phyloP scores from a whole-genome alignment of 2,888 invertebrate species.

The Eudasyphora cyanicolor region DNA sequence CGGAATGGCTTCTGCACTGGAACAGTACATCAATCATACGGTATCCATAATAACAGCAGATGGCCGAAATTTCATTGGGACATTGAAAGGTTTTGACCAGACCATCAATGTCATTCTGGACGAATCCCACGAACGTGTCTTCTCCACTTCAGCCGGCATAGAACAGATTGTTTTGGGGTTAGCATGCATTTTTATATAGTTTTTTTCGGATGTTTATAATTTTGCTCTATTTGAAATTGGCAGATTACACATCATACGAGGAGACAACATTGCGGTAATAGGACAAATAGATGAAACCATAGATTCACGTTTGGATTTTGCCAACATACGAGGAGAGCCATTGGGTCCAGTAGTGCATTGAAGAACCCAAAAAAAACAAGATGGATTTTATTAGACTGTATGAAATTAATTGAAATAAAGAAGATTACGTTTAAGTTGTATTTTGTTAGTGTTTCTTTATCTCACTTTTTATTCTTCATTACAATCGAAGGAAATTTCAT shows the following conservation, averaged over 20 bases:
- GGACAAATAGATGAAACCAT: slow-evolving; percentile 92
- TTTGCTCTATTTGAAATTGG: no score
- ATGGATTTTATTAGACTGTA: slow-evolving; percentile 46
- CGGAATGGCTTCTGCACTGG: slow-evolving; percentile 90
- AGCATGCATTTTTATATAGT: no score
- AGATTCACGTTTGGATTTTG: slow-evolving; percentile 89
- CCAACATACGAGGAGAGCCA: slow-evolving; percentile 91
- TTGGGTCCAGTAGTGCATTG: slow-evolving; percentile 90
- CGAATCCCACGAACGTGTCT: slow-evolving; percentile 99
- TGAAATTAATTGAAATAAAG: slow-evolving; percentile 51
- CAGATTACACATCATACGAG: slow-evolving; percentile 98
- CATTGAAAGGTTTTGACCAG: slow-evolving; percentile 98
- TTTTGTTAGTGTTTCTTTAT: slow-evolving; percentile 14
- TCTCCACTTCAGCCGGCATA: slow-evolving; percentile 94
- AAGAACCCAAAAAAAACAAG: no score
- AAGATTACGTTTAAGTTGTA: slow-evolving; percentile 36
- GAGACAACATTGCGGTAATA: slow-evolving; percentile 97
- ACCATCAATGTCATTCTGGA: slow-evolving; percentile 99
- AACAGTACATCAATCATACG: slow-evolving; percentile 93
- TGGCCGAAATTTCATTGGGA: slow-evolving; percentile 97
- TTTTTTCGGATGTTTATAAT: no score
- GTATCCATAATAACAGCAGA: slow-evolving; percentile 98
- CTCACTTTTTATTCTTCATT: slow-evolving; percentile 21
- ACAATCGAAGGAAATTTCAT: slow-evolving; percentile 83
- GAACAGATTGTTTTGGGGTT: slow-evolving; percentile 96